Conservation (phyloP, 2,797 vertebrate species). For the Thamnophis elegans region DNA sequence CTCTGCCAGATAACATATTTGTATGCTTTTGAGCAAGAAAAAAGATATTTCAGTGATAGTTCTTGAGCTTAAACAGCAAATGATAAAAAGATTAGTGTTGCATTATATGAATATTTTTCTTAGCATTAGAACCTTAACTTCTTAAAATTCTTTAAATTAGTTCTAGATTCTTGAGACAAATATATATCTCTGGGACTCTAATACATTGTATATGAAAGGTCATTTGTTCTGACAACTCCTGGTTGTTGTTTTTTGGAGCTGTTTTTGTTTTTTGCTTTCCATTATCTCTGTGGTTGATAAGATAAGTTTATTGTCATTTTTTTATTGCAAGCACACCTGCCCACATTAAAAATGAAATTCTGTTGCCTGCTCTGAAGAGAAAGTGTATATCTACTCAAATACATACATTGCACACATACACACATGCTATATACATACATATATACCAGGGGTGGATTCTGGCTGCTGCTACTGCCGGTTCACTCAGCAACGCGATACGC, state of each 20-base stretch:
- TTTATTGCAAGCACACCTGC: too few species aligned
- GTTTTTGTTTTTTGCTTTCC: background rate
- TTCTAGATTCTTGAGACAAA: too few species aligned
- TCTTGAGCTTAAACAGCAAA: background rate
- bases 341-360: too few species aligned
- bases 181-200: background rate
- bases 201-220: background rate
- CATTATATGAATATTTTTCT: background rate
- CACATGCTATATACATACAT: too few species aligned
- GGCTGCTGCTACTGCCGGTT: too few species aligned
- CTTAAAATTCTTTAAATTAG: background rate
- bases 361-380: too few species aligned
- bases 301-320: too few species aligned
- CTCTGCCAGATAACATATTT: conserved; percentile 9
- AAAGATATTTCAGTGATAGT: conserved; percentile 17
- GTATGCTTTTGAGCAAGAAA: background rate
- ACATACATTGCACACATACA: background rate
- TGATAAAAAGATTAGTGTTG: background rate
- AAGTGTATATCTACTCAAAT: background rate
- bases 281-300: background rate
- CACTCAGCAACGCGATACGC: too few species aligned
- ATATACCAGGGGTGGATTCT: too few species aligned
- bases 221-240: background rate
- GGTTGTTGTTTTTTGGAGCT: too few species aligned
- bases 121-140: background rate